Evolutionary conservation across 1,140 invertebrate species (phyloP).

Genomic region (Chionoecetes opilio): DNA sequence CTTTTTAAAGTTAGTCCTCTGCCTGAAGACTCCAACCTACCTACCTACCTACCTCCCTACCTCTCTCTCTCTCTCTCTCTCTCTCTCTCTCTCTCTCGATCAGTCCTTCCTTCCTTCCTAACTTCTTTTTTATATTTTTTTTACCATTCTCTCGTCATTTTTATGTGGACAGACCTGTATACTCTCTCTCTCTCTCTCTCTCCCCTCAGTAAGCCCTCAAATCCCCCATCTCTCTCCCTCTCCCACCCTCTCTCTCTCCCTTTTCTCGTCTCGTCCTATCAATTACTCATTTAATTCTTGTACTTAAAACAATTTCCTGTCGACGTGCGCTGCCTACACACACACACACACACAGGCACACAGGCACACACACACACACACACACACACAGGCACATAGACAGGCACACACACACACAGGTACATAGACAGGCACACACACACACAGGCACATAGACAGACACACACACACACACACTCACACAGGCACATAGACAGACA

Average conservation of each 20-base stretch:
- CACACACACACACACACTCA: background rate
- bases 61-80: no score
- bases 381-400: background rate
- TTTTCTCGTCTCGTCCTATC: slow-evolving; percentile 11
- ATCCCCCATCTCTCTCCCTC: background rate
- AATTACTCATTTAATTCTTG: background rate
- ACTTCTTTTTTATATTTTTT: no score
- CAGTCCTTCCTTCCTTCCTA: no score
- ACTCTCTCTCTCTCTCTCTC: background rate
- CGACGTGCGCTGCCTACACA: background rate
- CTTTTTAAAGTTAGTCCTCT: no score
- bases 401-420: background rate
- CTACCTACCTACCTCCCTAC: no score
- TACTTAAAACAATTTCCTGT: background rate
- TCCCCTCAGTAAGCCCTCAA: background rate
- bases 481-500: no score
- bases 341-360: background rate
- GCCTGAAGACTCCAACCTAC: no score
- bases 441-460: background rate
- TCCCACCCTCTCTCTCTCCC: background rate
- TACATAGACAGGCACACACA: no score
- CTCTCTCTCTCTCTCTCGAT: no score
- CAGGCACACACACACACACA: background rate
- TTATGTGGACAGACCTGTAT: no score
- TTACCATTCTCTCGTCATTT: no score